phyloP scores from a whole-genome alignment of 2,888 invertebrate genomes.

The Carterocephalus palaemon region DNA sequence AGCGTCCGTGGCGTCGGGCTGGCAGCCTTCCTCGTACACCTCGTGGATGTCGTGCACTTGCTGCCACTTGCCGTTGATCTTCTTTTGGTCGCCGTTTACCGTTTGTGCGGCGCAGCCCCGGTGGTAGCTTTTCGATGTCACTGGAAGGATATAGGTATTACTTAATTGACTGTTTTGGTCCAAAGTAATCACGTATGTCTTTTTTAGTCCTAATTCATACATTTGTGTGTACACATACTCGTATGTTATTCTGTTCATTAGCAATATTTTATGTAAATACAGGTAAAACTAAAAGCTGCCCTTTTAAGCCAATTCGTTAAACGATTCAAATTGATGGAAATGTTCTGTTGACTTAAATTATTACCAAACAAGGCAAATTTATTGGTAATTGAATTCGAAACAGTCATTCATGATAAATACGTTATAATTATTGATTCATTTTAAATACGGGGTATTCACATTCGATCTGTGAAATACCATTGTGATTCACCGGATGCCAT shows the following conservation, averaged over 20 bases:
- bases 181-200: too few relatives aligned
- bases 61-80: slow-evolving; percentile 79
- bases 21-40: slow-evolving; percentile 84
- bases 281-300: too few relatives aligned
- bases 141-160: slow-evolving; percentile 41
- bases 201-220: too few relatives aligned
- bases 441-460: slow-evolving; percentile 6
- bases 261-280: too few relatives aligned
- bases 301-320: too few relatives aligned
- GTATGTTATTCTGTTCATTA: too few relatives aligned
- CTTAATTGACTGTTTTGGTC: neutral
- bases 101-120: slow-evolving; percentile 87
- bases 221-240: too few relatives aligned
- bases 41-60: slow-evolving; percentile 81
- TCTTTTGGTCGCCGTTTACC: slow-evolving; percentile 77
- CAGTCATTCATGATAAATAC: too few relatives aligned
- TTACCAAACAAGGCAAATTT: too few relatives aligned
- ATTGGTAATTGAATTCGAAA: too few relatives aligned
- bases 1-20: slow-evolving; percentile 75
- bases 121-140: slow-evolving; percentile 43
- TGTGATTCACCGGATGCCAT: slow-evolving; percentile 9
- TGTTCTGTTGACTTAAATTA: too few relatives aligned
- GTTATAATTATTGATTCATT: slow-evolving; percentile 16
- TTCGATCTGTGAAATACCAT: slow-evolving; percentile 2
- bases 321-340: too few relatives aligned